Evolutionary conservation across 2,888 invertebrate genomes (phyloP).

Genomic region (Carpatolechia fugitivella): DNA sequence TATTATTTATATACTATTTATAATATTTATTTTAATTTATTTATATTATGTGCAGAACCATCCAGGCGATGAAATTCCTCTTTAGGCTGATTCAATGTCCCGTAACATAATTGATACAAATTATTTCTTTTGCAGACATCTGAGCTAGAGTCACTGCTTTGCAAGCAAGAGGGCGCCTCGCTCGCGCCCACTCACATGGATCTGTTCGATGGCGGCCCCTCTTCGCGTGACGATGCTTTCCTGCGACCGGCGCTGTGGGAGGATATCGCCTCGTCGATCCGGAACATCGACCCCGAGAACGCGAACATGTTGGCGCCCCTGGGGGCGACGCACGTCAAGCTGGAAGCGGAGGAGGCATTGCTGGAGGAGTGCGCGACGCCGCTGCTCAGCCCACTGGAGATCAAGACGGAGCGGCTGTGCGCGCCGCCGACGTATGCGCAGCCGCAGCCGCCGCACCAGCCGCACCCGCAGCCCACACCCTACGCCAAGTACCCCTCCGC

Average conservation of each 20-base stretch:
- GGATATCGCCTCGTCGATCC: slow-evolving; percentile 93
- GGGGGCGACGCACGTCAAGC: slow-evolving; percentile 85
- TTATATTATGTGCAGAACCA: no score
- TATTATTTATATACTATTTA: no score
- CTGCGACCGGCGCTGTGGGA: slow-evolving; percentile 94
- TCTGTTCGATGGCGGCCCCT: slow-evolving; percentile 75
- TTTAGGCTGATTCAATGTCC: no score
- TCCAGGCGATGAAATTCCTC: no score
- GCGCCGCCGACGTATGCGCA: slow-evolving; percentile 75
- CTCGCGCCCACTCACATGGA: slow-evolving; percentile 81
- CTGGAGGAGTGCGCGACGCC: slow-evolving; percentile 83
- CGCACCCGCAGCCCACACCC: slow-evolving; percentile 50
- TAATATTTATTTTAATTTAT: no score
- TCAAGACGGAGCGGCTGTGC: slow-evolving; percentile 86
- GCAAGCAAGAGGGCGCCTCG: slow-evolving; percentile 85
- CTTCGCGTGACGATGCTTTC: slow-evolving; percentile 89
- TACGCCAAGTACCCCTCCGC: slow-evolving; percentile 70
- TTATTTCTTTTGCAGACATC: slow-evolving; percentile 80
- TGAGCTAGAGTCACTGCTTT: slow-evolving; percentile 89
- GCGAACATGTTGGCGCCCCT: slow-evolving; percentile 90
- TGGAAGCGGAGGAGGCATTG: slow-evolving; percentile 83
- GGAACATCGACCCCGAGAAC: slow-evolving; percentile 94
- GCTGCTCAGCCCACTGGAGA: slow-evolving; percentile 87
- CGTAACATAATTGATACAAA: no score
- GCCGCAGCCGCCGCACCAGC: slow-evolving; percentile 51